These are phyloP conservation scores for Poecile montanus DNA, from an alignment of 2,797 vertebrate species.

Conservation along the genomic window DNA sequence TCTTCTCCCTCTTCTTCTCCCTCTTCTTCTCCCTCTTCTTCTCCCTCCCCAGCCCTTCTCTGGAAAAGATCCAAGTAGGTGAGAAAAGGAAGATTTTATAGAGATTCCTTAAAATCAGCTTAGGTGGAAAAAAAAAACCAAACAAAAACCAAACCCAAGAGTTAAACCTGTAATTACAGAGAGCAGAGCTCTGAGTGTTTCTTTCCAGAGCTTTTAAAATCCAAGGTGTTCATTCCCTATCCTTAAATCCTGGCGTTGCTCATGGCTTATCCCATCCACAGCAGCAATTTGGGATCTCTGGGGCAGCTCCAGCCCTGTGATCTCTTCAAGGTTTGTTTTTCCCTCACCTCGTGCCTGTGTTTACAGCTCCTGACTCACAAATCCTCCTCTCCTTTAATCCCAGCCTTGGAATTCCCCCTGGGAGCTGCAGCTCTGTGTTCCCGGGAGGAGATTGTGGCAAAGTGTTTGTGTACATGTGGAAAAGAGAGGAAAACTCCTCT, in stretches of 20 bases:
- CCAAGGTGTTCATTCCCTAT: background rate
- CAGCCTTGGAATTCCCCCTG: background rate
- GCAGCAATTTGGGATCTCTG: background rate
- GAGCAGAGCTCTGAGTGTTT: background rate
- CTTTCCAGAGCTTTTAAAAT: background rate
- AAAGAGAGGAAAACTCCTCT: background rate
- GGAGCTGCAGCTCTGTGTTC: background rate
- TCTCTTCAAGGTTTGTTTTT: background rate
- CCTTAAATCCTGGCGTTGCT: background rate
- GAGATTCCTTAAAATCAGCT: background rate
- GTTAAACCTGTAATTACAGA: background rate
- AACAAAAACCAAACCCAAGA: accelerated
- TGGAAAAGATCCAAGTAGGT: background rate
- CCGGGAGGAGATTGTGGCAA: background rate
- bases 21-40: background rate
- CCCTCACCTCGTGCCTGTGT: background rate
- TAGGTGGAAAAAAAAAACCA: background rate
- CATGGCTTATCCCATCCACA: background rate
- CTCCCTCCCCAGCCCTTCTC: background rate
- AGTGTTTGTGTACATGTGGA: background rate
- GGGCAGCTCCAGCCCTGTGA: background rate
- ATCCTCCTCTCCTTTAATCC: constrained; percentile 2
- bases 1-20: background rate
- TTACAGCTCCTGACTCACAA: background rate
- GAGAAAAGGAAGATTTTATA: background rate